A percentile compares a stretch with the other conserved stretches of the same genome.
These are phyloP conservation scores for Penelope pileata DNA, from an alignment of 2,113 vertebrate genomes.

Conservation along the genomic window DNA sequence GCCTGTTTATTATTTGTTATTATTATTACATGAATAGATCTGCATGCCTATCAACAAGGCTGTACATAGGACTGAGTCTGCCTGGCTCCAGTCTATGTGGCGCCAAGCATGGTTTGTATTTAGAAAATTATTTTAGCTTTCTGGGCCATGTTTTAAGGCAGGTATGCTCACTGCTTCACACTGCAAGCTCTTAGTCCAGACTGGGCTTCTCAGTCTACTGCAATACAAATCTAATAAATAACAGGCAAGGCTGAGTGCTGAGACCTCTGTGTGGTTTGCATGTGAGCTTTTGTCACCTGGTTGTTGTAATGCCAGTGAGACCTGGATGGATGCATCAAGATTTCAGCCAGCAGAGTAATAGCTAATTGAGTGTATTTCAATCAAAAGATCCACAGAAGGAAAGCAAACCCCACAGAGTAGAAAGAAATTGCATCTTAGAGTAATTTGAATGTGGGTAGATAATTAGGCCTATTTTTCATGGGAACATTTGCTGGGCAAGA, in stretches of 20 bases:
- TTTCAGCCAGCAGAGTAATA: constrained; percentile 40
- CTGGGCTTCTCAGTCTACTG: neutral
- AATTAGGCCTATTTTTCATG: constrained; percentile 71
- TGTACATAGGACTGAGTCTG: accelerated
- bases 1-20: neutral
- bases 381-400: constrained; percentile 40
- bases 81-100: neutral
- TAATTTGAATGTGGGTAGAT: constrained; percentile 56
- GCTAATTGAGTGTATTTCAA: constrained; percentile 68
- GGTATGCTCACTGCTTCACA: accelerated
- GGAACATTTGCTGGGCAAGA: constrained; percentile 68
- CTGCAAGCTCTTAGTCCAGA: neutral
- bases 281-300: neutral
- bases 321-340: neutral
- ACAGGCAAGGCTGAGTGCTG: neutral
- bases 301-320: accelerated
- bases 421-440: constrained; percentile 58
- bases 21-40: neutral
- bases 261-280: neutral
- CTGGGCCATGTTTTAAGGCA: neutral
- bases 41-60: neutral
- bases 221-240: neutral
- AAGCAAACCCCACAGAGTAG: constrained; percentile 50
- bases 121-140: neutral
- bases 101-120: neutral